A percentile compares a stretch with the other conserved stretches of the same genome.
phyloP scores from a whole-genome alignment of 2,888 invertebrate genomes.

The Conchocele bisecta region DNA sequence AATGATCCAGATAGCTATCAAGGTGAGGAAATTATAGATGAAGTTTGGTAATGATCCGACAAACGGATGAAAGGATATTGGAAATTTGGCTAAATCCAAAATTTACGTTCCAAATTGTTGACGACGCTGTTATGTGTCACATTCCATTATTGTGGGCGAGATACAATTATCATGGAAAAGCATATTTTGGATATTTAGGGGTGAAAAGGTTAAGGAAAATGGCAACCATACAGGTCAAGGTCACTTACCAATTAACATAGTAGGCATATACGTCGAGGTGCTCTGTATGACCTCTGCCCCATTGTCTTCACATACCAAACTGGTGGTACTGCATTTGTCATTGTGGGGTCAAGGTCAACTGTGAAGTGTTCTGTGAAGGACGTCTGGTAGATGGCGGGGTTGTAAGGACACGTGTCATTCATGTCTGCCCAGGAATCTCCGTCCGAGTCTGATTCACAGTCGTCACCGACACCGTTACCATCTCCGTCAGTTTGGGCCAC shows the following conservation, averaged over 20 bases:
- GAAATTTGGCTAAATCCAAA: too few species aligned
- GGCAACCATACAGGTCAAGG: background rate
- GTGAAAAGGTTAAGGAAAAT: background rate
- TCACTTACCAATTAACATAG: constrained; percentile 69
- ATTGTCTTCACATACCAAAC: constrained; percentile 61
- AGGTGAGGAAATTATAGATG: too few species aligned
- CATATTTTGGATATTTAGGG: too few species aligned
- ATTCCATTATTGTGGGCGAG: too few species aligned
- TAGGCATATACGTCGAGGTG: constrained; percentile 64
- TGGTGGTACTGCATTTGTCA: constrained; percentile 37
- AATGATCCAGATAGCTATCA: too few species aligned
- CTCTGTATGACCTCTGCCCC: constrained; percentile 68
- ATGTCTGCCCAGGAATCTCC: constrained; percentile 90
- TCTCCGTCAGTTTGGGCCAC: constrained; percentile 92
- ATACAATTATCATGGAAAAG: too few species aligned
- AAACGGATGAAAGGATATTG: too few species aligned
- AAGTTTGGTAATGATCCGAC: too few species aligned
- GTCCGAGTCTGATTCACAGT: constrained; percentile 92
- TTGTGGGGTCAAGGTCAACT: constrained; percentile 62
- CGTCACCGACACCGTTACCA: constrained; percentile 90
- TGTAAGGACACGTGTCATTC: constrained; percentile 92
- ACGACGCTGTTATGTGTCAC: too few species aligned
- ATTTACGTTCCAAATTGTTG: too few species aligned
- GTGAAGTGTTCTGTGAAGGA: constrained; percentile 55
- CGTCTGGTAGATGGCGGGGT: constrained; percentile 58